A percentile compares a stretch with the other conserved stretches of the same genome.
These are phyloP conservation scores for Sminthurides bifidus DNA, from an alignment of 1,140 invertebrate genomes.

Conservation along the genomic window DNA sequence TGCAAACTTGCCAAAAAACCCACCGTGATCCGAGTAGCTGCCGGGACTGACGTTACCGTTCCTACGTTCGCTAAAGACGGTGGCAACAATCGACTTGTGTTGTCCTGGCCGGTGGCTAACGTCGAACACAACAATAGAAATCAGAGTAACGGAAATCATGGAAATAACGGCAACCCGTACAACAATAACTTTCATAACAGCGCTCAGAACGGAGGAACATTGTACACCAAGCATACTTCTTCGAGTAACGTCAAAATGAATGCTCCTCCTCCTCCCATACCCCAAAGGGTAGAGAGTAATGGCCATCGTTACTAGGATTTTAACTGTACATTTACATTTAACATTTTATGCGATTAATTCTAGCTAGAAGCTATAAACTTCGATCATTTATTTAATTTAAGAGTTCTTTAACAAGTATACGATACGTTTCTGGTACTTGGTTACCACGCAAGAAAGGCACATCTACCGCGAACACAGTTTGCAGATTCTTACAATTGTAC, in stretches of 20 bases:
- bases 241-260: background rate
- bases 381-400: too few species aligned
- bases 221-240: constrained; percentile 4
- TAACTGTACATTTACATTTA: background rate
- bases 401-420: too few species aligned
- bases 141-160: constrained; percentile 2
- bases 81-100: constrained; percentile 17
- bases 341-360: too few species aligned
- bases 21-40: constrained; percentile 25
- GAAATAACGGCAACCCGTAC: constrained; percentile 4
- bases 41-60: constrained; percentile 4
- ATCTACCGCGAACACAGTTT: too few species aligned
- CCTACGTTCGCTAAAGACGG: constrained; percentile 29
- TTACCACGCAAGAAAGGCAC: too few species aligned
- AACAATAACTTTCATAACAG: background rate
- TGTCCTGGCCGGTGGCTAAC: constrained; percentile 22
- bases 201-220: background rate
- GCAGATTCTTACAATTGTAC: too few species aligned
- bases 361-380: too few species aligned
- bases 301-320: background rate
- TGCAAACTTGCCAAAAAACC: constrained; percentile 29
- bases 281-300: constrained; percentile 12
- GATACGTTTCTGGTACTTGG: too few species aligned
- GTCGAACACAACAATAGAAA: background rate
- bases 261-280: constrained; percentile 24